Percentiles rank a stretch among this genome's conserved stretches.
These are phyloP conservation scores for Drosophila mayri DNA, from an alignment of 1,140 invertebrate genomes.

Conservation along the genomic window DNA sequence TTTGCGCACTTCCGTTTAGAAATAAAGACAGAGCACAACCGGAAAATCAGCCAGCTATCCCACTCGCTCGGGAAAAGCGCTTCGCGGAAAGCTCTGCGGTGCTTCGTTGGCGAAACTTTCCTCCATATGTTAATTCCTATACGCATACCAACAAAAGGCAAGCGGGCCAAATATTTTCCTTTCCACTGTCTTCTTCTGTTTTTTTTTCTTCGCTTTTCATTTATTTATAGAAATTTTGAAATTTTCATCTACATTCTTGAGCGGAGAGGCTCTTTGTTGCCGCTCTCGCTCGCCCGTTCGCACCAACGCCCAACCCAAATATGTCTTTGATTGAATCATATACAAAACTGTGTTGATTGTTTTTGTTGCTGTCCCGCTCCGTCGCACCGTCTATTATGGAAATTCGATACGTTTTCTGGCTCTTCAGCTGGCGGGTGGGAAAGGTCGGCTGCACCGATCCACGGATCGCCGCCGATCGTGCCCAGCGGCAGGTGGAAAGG, in stretches of 20 bases:
- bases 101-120: slow-evolving; percentile 55
- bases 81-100: slow-evolving; percentile 25
- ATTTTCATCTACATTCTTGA: slow-evolving; percentile 80
- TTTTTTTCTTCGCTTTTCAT: slow-evolving; percentile 36
- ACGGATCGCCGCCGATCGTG: slow-evolving; percentile 3
- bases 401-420: slow-evolving; percentile 80
- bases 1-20: slow-evolving; percentile 60
- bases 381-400: slow-evolving; percentile 79
- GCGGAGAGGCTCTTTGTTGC: slow-evolving; percentile 50
- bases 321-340: slow-evolving; percentile 84
- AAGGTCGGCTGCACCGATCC: slow-evolving; percentile 23
- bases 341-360: slow-evolving; percentile 70
- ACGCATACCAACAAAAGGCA: slow-evolving; percentile 42
- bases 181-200: slow-evolving; percentile 18
- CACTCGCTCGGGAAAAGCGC: slow-evolving; percentile 53
- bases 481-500: slow-evolving; percentile 36
- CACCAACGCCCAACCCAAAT: slow-evolving; percentile 82
- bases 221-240: slow-evolving; percentile 81
- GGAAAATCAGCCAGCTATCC: slow-evolving; percentile 50
- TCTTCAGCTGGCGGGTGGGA: slow-evolving; percentile 49
- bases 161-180: slow-evolving; percentile 62
- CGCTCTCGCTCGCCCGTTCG: slow-evolving; percentile 54
- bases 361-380: slow-evolving; percentile 82
- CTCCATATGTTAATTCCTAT: slow-evolving; percentile 71
- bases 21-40: slow-evolving; percentile 19